Base-by-base conservation (phyloP, 2,888 invertebrate species). In the Lottia scabra region DNA sequence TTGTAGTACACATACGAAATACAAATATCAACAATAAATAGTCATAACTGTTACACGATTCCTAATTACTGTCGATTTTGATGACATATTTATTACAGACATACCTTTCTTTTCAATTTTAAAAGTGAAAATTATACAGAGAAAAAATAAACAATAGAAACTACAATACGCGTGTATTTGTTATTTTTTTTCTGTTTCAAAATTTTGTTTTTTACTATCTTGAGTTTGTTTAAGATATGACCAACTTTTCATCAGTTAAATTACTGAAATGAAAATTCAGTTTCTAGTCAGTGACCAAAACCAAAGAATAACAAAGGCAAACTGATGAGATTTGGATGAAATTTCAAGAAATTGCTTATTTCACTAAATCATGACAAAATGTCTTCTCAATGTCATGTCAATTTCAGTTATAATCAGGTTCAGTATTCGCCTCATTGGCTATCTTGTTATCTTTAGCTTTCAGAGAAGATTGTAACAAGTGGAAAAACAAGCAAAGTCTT, bases 281-380 rank as follows among this genome's bases (percentile, higher is more conserved):
- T 56, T 56, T 23, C 23, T 13, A 56, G 19, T 56, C 56, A 56
- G 13, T 56, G 56, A 56, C 56, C 56, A 56, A 56, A 56, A 23
- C 56, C 56, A 56, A 56, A 56, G 56, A 56, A 56, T 56, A 56
- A 56, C 56, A 56, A 56, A 23, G 23, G 19, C 56, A 56, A 12
- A 10, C 23, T 56, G 56, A 19, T 56, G 56, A 56, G 10, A 56
- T 19, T 23, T 56, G 23, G 56, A 56, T 19, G 19, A 23, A 56
- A 56, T 23, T 56, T 56, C 19, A 56, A 3, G 56, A 56, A 56
- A 56, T 56, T 56, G 56, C 56, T 56, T 56, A 56, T 56, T 56
- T 56, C 56, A 56, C 56, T 23, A 56, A 56, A 56, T 56, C 56
- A 56, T 56, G 56, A 56, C 56, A 56, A 56, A 38, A 56, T 56